These are phyloP conservation scores for Coecobrya sp. DNA, from an alignment of 2,888 invertebrate genomes.

Conservation along the genomic window DNA sequence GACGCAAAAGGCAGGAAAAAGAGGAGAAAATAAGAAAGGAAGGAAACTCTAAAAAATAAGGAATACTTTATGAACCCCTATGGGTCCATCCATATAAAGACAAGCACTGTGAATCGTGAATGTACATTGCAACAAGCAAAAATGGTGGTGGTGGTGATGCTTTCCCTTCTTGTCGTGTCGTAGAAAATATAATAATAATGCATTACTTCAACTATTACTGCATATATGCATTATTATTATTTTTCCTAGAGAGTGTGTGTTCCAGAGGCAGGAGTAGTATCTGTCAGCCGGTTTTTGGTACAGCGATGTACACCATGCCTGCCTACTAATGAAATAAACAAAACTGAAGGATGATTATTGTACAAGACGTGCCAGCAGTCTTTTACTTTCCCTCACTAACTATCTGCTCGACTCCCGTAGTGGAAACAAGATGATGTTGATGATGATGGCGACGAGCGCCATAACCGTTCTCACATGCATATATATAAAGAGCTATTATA, in stretches of 20 bases:
- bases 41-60: conserved; percentile 76
- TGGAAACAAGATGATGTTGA: conserved; percentile 20
- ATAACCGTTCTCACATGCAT: neutral
- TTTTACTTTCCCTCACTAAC: conserved; percentile 64
- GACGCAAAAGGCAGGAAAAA: conserved; percentile 60
- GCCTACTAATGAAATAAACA: conserved; percentile 79
- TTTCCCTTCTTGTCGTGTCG: conserved; percentile 20
- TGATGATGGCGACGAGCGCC: neutral
- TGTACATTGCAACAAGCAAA: conserved; percentile 34
- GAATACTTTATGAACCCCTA: conserved; percentile 66
- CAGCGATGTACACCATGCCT: conserved; percentile 20
- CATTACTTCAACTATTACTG: conserved; percentile 45
- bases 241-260: neutral
- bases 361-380: conserved; percentile 75
- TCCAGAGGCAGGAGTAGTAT: conserved; percentile 13
- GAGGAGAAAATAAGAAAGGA: conserved; percentile 57
- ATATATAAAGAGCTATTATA: neutral
- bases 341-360: conserved; percentile 78
- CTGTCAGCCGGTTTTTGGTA: conserved; percentile 57
- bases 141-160: neutral
- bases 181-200: conserved; percentile 58
- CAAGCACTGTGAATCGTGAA: conserved; percentile 28
- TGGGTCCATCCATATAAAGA: conserved; percentile 13
- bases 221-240: conserved; percentile 58
- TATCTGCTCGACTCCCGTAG: conserved; percentile 40